Base-by-base conservation (phyloP, 2,888 invertebrate genomes). In the Teleogryllus oceanicus region DNA sequence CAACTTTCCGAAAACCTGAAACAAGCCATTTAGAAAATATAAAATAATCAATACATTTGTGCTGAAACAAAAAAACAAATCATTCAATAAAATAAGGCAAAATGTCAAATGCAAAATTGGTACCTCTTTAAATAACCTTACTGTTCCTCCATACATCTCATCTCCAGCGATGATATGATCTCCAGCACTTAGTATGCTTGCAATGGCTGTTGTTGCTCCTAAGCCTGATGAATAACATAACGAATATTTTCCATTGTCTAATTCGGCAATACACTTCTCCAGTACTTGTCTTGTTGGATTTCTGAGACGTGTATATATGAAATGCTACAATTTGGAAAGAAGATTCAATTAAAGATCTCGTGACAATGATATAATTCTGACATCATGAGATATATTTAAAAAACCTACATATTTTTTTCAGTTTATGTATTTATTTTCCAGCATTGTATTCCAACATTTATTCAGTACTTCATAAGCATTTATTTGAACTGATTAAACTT, bases 71-170 rank as follows among this genome's bases (percentile, higher is more conserved):
- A 37, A 37, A 76, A 12, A 49, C 37, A 37, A 37, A 37, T 37
- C 37, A 37, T 37, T 37, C 37, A 37, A 37, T 8, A 37, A 37
- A 37, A 37, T 8, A 37, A 8, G 5, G 37, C 37, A 37, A 37
- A 37, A 37, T 37, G 37, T 37, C 37, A 37, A 37, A 37, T 37
- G 37, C 4, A 37, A 37, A 0, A 88, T 62, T 62, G 50, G 49
- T 18, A 80, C 76, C 76, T 79, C 80, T 24, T n/a, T 80, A 85
- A 91, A 93, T 85, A 86, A 88, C 83, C 97, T 90, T 85, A 94
- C 94, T 0, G 96, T 96, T 37, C 98, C 99, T 79, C 99, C 99
- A 85, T 99, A 99, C 8, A 98, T 90, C 87, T 99, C 99, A 86
- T 98, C 96, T 81, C 94, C 93, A 84, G 94, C 92, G 76, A 99